Evolutionary conservation across 2,113 vertebrate species (phyloP).

Genomic region (Calyptommatus sinebrachiatus): DNA sequence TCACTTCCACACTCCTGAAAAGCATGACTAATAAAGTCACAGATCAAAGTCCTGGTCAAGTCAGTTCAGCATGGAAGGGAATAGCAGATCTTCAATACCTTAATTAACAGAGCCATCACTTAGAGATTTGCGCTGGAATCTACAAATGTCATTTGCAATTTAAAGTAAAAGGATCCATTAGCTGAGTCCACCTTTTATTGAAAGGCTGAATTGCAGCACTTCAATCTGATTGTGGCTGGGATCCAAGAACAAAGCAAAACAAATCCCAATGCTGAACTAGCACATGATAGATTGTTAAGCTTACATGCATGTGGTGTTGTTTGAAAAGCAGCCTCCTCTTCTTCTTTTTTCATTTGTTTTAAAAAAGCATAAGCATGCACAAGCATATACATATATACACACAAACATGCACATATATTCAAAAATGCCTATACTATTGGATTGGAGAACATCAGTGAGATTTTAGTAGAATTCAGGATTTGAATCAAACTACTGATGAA

Average conservation of each 20-base stretch:
- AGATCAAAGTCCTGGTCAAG: conserved; percentile 36
- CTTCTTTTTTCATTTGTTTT: too few relatives aligned
- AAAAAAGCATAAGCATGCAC: too few relatives aligned
- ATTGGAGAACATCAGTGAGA: too few relatives aligned
- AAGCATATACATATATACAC: too few relatives aligned
- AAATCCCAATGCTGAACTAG: too few relatives aligned
- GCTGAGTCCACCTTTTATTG: conserved; percentile 55
- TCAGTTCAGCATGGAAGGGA: conserved; percentile 29
- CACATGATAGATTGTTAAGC: not conserved
- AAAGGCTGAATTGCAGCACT: conserved; percentile 64
- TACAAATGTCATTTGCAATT: conserved; percentile 59
- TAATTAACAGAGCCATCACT: conserved; percentile 63
- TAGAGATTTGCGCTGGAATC: conserved; percentile 49
- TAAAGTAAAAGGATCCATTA: conserved; percentile 66
- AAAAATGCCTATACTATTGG: too few relatives aligned
- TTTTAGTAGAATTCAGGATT: too few relatives aligned
- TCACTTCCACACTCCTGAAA: conserved; percentile 39
- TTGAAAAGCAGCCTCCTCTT: too few relatives aligned
- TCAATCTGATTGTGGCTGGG: conserved; percentile 10
- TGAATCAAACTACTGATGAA: too few relatives aligned
- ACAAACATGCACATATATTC: too few relatives aligned
- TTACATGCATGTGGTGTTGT: not conserved
- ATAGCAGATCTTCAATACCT: conserved; percentile 32
- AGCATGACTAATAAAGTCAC: conserved; percentile 49
- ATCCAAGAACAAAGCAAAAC: too few relatives aligned